Evolutionary conservation across 2,888 invertebrate genomes (phyloP).

Genomic region (Tanytarsus gracilentus): DNA sequence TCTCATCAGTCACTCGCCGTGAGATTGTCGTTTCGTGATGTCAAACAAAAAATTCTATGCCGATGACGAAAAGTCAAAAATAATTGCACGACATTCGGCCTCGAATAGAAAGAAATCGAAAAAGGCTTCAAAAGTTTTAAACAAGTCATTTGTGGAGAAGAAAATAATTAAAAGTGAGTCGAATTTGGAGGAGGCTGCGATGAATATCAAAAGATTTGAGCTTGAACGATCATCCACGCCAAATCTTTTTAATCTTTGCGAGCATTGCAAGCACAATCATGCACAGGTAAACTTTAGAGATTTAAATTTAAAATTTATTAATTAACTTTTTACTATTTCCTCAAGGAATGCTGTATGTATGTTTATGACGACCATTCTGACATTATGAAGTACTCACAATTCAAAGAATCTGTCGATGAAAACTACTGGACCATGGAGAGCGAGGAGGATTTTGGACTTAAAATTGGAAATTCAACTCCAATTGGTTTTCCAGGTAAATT

Average conservation of each 20-base stretch:
- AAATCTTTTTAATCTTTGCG: neutral
- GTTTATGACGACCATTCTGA: neutral
- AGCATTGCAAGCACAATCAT: conserved; percentile 4
- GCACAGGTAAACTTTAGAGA: neutral
- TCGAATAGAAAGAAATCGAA: neutral
- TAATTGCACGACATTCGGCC: neutral
- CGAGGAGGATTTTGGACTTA: neutral
- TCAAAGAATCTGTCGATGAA: neutral
- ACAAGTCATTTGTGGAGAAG: neutral
- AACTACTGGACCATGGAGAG: neutral
- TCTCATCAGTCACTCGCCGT: too few relatives aligned
- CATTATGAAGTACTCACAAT: neutral
- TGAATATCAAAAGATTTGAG: neutral
- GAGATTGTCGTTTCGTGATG: too few relatives aligned
- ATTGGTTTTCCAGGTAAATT: neutral
- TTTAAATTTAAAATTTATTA: neutral
- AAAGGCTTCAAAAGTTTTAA: neutral
- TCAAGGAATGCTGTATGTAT: conserved; percentile 6
- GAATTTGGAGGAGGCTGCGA: neutral
- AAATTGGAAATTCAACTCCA: neutral
- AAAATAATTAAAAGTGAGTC: neutral
- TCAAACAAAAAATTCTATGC: neutral
- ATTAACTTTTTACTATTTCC: neutral
- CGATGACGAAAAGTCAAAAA: neutral
- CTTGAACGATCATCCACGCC: conserved; percentile 5